Evolutionary conservation across 2,113 vertebrate genomes (phyloP).

Genomic region (Aramus guarauna): DNA sequence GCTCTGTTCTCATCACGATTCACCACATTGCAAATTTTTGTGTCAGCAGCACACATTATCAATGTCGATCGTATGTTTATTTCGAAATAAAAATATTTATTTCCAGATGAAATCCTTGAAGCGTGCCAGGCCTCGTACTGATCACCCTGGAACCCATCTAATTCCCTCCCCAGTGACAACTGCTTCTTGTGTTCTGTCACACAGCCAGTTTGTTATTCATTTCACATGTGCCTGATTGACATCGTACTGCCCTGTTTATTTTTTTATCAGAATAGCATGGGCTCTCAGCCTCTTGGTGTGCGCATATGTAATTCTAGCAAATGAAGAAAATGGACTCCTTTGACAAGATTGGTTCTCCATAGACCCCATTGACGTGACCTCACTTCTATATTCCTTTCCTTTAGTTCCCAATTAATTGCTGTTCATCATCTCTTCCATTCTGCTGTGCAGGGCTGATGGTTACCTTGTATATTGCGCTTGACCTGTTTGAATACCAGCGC

Average conservation of each 20-base stretch:
- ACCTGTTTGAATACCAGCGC: neutral
- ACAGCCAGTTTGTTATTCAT: slow-evolving; percentile 34
- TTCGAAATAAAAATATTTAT: slow-evolving; percentile 58
- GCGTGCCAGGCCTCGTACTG: neutral
- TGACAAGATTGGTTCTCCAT: neutral
- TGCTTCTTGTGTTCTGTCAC: slow-evolving; percentile 26
- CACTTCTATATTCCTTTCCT: neutral
- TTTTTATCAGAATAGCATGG: neutral
- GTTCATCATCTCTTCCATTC: neutral
- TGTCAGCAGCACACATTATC: slow-evolving; percentile 61
- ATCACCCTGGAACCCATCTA: slow-evolving; percentile 44
- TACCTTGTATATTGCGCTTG: neutral
- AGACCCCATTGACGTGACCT: neutral
- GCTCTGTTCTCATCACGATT: slow-evolving; percentile 31
- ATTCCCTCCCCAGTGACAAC: neutral
- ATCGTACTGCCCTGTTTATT: neutral
- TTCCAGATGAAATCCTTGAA: slow-evolving; percentile 38
- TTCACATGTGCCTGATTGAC: slow-evolving; percentile 49
- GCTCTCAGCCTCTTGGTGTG: neutral
- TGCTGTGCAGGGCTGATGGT: neutral
- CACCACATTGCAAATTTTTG: slow-evolving; percentile 29
- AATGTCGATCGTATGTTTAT: slow-evolving; percentile 25
- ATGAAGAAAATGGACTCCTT: neutral
- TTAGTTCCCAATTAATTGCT: neutral
- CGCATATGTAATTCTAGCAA: neutral